Percentiles rank a stretch among this genome's conserved stretches.
Evolutionary conservation across 2,113 vertebrate species (phyloP).

Genomic region (Sceloporus undulatus): DNA sequence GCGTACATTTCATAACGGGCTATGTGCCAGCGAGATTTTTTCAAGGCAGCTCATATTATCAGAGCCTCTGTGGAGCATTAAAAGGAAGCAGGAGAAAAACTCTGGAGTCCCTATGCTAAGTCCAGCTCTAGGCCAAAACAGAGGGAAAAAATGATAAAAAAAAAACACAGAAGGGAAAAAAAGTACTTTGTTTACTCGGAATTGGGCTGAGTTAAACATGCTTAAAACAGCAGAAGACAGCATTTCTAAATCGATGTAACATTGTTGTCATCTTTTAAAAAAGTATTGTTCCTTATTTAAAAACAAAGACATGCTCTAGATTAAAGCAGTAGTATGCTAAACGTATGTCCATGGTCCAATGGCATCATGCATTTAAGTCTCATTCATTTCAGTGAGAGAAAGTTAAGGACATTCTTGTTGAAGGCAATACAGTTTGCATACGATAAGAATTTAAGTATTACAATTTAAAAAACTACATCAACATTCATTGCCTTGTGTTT

Average conservation of each 20-base stretch:
- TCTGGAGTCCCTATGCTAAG: constrained; percentile 40
- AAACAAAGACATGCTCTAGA: not conserved
- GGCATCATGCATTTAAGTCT: not conserved
- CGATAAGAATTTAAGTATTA: too few species aligned
- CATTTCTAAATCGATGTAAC: constrained; percentile 45
- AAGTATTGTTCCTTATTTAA: constrained; percentile 18
- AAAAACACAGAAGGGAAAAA: constrained; percentile 41
- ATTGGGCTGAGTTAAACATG: constrained; percentile 33
- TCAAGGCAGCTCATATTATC: constrained; percentile 9
- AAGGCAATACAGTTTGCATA: not conserved
- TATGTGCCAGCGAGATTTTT: constrained; percentile 30
- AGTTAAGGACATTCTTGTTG: not conserved
- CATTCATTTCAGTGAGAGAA: not conserved
- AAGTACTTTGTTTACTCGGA: constrained; percentile 41
- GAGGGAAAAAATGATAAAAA: constrained; percentile 41
- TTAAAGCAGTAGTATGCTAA: too few species aligned
- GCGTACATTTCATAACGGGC: constrained; percentile 22
- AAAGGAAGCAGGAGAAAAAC: constrained; percentile 34
- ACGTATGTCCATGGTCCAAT: not conserved
- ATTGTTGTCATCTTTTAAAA: not conserved
- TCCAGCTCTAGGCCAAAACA: constrained; percentile 22
- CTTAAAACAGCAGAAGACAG: constrained; percentile 48
- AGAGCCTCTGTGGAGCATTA: constrained; percentile 29
- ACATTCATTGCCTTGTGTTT: not conserved
- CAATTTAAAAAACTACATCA: too few species aligned